phyloP scores from a whole-genome alignment of 92 coral and sea anemone genomes.

The Epizoanthus illoricatus region DNA sequence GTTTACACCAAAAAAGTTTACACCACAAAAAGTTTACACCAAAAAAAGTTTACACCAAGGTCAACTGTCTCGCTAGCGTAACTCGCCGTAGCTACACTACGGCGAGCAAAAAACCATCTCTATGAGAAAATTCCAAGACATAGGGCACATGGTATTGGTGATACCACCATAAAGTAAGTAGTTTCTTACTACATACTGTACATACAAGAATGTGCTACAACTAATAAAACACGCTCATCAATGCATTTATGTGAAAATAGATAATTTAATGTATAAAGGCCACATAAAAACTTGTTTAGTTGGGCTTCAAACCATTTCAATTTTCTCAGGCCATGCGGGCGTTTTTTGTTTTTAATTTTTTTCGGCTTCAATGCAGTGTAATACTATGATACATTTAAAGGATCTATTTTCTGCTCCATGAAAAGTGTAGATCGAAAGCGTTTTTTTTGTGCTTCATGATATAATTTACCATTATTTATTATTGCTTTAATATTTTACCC shows the following conservation, averaged over 20 bases:
- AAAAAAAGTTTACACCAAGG: no score
- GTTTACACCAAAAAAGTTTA: no score
- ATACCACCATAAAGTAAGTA: slow-evolving; percentile 17
- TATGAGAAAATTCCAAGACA: slow-evolving; percentile 10
- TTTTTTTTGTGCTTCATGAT: neutral
- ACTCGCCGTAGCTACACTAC: no score
- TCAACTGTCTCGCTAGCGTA: no score
- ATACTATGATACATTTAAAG: neutral
- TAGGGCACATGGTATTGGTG: slow-evolving; percentile 21
- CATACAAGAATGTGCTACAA: neutral
- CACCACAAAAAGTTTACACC: no score
- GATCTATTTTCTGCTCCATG: neutral
- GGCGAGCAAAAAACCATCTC: slow-evolving; percentile 19
- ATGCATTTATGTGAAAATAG: neutral
- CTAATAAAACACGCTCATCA: neutral
- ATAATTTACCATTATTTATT: neutral
- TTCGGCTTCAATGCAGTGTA: neutral
- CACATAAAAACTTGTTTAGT: neutral
- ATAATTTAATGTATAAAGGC: no score
- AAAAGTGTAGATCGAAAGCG: neutral
- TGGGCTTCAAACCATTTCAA: neutral
- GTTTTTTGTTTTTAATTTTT: neutral
- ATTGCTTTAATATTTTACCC: neutral
- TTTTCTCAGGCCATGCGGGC: neutral
- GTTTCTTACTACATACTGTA: slow-evolving; percentile 5